A percentile compares a stretch with the other conserved stretches of the same genome.
Conservation (phyloP, 1,140 invertebrate genomes). For the Macrocentrus cingulum region DNA sequence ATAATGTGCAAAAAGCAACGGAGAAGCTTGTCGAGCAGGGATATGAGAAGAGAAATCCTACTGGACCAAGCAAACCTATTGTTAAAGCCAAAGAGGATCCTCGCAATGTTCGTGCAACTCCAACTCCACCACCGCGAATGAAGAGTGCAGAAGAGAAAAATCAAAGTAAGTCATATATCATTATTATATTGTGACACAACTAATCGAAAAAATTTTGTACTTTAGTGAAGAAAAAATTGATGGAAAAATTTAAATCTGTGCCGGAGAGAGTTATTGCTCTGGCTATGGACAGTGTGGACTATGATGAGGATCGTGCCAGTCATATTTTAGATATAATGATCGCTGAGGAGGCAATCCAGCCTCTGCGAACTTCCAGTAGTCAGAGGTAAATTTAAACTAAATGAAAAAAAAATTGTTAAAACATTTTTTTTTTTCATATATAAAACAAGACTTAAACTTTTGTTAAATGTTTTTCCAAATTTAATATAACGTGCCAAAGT, state of each 20-base stretch:
- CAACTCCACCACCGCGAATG: constrained; percentile 64
- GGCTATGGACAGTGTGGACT: constrained; percentile 85
- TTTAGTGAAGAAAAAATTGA: constrained; percentile 74
- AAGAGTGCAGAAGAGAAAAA: constrained; percentile 75
- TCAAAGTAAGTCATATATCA: constrained; percentile 63
- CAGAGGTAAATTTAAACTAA: constrained; percentile 43
- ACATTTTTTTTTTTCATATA: neutral
- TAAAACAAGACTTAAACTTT: no score
- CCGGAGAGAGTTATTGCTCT: constrained; percentile 78
- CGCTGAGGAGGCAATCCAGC: constrained; percentile 55
- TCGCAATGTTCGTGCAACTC: constrained; percentile 52
- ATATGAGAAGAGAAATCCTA: constrained; percentile 74
- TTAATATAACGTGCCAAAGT: no score
- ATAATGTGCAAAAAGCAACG: constrained; percentile 84
- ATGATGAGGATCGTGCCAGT: constrained; percentile 75
- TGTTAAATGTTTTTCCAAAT: no score
- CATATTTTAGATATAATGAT: constrained; percentile 76
- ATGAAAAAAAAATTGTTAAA: neutral
- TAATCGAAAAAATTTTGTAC: constrained; percentile 28
- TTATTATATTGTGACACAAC: neutral
- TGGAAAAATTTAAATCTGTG: constrained; percentile 72
- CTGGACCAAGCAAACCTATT: constrained; percentile 55
- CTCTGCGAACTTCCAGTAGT: constrained; percentile 49
- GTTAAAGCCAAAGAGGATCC: constrained; percentile 56
- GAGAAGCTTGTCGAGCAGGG: constrained; percentile 77